A percentile compares a stretch with the other conserved stretches of the same genome.
These are phyloP conservation scores for Paracentrotus lividus DNA, from an alignment of 53 echinoderm and acorn worm species.

Conservation along the genomic window DNA sequence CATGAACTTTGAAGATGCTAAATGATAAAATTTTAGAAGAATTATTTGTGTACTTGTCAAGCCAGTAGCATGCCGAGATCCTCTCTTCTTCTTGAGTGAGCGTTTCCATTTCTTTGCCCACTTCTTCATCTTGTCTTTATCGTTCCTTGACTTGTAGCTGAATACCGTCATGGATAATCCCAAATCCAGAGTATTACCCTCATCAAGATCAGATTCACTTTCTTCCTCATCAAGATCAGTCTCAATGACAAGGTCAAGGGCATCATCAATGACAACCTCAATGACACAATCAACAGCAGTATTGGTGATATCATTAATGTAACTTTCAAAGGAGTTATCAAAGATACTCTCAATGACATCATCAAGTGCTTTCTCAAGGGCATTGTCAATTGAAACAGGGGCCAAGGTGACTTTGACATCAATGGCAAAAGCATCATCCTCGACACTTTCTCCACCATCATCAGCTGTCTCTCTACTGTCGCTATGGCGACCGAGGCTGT, in stretches of 20 bases:
- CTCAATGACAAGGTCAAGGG: neutral
- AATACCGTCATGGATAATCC: conserved; percentile 8
- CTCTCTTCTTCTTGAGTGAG: neutral
- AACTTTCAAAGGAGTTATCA: neutral
- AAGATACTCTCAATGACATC: conserved; percentile 41
- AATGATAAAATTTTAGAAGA: neutral
- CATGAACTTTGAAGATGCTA: neutral
- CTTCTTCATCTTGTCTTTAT: neutral
- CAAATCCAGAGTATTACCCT: neutral
- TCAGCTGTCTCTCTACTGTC: neutral
- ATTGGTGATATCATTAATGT: neutral
- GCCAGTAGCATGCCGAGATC: neutral
- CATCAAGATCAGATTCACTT: neutral
- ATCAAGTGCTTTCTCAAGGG: neutral
- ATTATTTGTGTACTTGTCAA: neutral
- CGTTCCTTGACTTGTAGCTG: conserved; percentile 5
- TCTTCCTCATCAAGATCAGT: conserved; percentile 30
- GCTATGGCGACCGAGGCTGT: neutral
- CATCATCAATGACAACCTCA: neutral
- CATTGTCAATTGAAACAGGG: conserved; percentile 5
- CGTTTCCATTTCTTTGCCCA: conserved; percentile 20
- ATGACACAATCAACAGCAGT: conserved; percentile 1
- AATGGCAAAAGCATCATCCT: conserved; percentile 4
- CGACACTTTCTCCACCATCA: conserved; percentile 6
- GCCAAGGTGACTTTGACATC: neutral